phyloP scores from a whole-genome alignment of 2,113 vertebrate genomes.

The Saimiri boliviensis region DNA sequence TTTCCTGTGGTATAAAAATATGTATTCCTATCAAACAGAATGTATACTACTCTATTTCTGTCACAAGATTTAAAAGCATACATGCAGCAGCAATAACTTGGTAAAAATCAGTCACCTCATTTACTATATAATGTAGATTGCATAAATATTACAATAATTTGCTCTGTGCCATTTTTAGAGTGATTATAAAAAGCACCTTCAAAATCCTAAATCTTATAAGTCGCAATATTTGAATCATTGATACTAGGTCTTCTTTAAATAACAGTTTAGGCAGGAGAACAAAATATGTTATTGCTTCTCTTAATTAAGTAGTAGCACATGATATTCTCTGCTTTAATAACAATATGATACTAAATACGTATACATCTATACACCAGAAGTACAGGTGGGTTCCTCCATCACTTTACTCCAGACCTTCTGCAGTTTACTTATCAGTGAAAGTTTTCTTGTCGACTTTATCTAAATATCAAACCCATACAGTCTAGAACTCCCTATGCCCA shows the following conservation, averaged over 20 bases:
- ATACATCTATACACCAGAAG: neutral
- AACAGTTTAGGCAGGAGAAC: neutral
- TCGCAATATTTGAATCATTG: neutral
- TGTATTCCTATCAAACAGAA: neutral
- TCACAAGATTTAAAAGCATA: neutral
- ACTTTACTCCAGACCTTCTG: neutral
- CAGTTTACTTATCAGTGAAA: neutral
- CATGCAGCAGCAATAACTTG: neutral
- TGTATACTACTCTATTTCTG: neutral
- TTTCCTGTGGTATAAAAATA: neutral
- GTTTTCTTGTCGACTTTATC: neutral
- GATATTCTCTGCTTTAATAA: neutral
- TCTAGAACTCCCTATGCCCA: neutral
- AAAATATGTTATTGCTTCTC: neutral
- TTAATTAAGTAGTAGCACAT: neutral
- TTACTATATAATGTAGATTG: neutral
- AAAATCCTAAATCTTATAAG: neutral
- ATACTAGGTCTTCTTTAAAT: neutral
- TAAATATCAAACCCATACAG: neutral
- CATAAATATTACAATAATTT: neutral
- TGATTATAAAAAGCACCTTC: neutral
- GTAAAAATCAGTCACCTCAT: neutral
- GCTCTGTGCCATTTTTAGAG: neutral
- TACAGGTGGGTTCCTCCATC: neutral
- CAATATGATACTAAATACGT: neutral